A percentile compares a stretch with the other conserved stretches of the same genome.
Conservation (phyloP, 1,140 invertebrate genomes). For the Diachasma alloeum region DNA sequence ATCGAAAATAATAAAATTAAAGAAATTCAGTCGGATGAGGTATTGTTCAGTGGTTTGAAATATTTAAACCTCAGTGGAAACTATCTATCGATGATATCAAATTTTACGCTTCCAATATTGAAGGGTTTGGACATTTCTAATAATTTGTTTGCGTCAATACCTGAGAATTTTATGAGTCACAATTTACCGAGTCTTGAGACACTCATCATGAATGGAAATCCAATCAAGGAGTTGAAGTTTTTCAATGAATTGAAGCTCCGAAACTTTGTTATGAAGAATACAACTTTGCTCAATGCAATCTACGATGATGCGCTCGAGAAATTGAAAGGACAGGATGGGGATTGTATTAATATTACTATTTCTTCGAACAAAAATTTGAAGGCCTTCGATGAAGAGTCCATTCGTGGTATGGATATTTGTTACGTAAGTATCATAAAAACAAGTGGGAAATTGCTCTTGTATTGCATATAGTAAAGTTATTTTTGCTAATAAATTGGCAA, state of each 20-base stretch:
- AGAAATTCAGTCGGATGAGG: slow-evolving; percentile 7
- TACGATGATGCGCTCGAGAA: slow-evolving; percentile 41
- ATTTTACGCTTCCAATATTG: slow-evolving; percentile 42
- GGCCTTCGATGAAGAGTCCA: slow-evolving; percentile 38
- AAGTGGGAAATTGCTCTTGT: no score
- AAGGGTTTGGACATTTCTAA: slow-evolving; percentile 65
- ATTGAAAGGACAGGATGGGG: slow-evolving; percentile 31
- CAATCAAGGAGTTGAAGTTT: slow-evolving; percentile 46
- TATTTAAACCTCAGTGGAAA: slow-evolving; percentile 52
- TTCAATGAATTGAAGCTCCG: slow-evolving; percentile 36
- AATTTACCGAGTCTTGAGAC: slow-evolving; percentile 46
- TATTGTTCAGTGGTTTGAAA: slow-evolving; percentile 32
- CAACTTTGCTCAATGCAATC: slow-evolving; percentile 41
- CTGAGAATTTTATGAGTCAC: slow-evolving; percentile 39
- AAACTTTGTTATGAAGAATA: slow-evolving; percentile 38
- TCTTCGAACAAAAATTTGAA: slow-evolving; percentile 43
- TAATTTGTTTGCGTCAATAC: slow-evolving; percentile 60
- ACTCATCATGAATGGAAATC: slow-evolving; percentile 47
- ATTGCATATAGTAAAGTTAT: no score
- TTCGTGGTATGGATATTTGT: slow-evolving; percentile 45
- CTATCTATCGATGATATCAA: slow-evolving; percentile 39
- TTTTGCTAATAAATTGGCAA: no score
- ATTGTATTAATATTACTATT: slow-evolving; percentile 48
- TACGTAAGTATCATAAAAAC: slow-evolving; percentile 46
- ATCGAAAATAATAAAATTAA: slow-evolving; percentile 25